A percentile compares a stretch with the other conserved stretches of the same genome.
These are phyloP conservation scores for Ascidia mentula DNA, from an alignment of 23 tunicate genomes.

Conservation along the genomic window DNA sequence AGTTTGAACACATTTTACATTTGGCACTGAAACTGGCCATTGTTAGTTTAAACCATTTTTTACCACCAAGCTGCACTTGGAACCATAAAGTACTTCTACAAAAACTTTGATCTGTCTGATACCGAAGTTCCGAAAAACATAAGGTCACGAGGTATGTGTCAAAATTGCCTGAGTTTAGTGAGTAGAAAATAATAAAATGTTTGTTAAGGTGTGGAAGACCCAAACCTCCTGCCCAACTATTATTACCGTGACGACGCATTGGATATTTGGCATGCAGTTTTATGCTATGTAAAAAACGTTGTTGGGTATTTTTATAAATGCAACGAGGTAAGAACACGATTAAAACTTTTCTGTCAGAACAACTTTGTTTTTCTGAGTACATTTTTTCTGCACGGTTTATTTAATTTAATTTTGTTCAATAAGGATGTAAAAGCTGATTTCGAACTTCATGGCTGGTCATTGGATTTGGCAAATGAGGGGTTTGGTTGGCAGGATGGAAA, in stretches of 20 bases:
- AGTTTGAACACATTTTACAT: too few species aligned
- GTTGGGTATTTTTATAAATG: not conserved
- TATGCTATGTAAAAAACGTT: not conserved
- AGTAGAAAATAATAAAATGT: not conserved
- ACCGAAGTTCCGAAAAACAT: not conserved
- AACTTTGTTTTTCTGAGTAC: too few species aligned
- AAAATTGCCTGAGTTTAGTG: not conserved
- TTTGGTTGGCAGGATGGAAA: constrained; percentile 26
- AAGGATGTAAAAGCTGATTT: not conserved
- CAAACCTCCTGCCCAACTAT: not conserved
- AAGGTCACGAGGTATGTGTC: not conserved
- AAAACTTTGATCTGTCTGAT: constrained; percentile 4
- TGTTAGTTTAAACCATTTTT: too few species aligned
- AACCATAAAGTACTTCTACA: not conserved
- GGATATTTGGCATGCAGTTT: not conserved
- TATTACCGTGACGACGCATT: not conserved
- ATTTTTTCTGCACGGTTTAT: too few species aligned
- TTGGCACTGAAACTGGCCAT: too few species aligned
- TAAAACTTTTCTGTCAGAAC: too few species aligned
- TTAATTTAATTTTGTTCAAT: too few species aligned
- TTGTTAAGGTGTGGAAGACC: not conserved
- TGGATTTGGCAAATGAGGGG: not conserved
- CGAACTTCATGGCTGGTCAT: not conserved
- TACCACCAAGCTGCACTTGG: not conserved
- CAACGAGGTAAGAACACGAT: not conserved